Conservation (phyloP, 1,140 invertebrate genomes). For the Acromyrmex charruanus region DNA sequence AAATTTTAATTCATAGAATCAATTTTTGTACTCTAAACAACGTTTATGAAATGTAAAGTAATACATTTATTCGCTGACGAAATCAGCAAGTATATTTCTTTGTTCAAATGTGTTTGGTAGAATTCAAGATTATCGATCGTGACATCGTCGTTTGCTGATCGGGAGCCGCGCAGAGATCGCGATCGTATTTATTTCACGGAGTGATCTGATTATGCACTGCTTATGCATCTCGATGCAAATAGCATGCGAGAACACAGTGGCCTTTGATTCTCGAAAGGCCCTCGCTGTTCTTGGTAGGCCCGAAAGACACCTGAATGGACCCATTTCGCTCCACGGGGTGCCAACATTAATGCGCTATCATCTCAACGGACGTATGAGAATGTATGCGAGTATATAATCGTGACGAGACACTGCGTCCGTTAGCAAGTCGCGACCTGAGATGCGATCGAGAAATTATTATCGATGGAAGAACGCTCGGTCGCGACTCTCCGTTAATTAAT, state of each 20-base stretch:
- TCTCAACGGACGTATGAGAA: conserved; percentile 68
- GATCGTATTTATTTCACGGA: conserved; percentile 59
- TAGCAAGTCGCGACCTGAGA: conserved; percentile 66
- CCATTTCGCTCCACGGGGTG: conserved; percentile 73
- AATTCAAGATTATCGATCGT: conserved; percentile 47
- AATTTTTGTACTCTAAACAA: background rate
- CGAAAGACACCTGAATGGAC: conserved; percentile 73
- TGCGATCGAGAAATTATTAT: conserved; percentile 61
- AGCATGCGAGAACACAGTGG: conserved; percentile 71
- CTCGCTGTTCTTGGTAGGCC: conserved; percentile 50
- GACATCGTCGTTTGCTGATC: conserved; percentile 58
- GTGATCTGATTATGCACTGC: conserved; percentile 68
- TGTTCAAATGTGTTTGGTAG: conserved; percentile 10
- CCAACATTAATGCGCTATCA: conserved; percentile 76
- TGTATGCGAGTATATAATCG: conserved; percentile 66
- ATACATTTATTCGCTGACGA: background rate
- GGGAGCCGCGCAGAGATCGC: conserved; percentile 32
- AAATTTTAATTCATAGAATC: background rate
- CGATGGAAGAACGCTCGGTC: conserved; percentile 38
- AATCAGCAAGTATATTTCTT: background rate
- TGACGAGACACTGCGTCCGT: conserved; percentile 69
- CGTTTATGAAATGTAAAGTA: background rate
- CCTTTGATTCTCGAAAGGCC: conserved; percentile 71
- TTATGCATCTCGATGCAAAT: conserved; percentile 72
- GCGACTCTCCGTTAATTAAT: conserved; percentile 53